Percentiles rank a stretch among this genome's conserved stretches.
phyloP scores from a whole-genome alignment of 2,888 invertebrate species.

The Junonia oenone region DNA sequence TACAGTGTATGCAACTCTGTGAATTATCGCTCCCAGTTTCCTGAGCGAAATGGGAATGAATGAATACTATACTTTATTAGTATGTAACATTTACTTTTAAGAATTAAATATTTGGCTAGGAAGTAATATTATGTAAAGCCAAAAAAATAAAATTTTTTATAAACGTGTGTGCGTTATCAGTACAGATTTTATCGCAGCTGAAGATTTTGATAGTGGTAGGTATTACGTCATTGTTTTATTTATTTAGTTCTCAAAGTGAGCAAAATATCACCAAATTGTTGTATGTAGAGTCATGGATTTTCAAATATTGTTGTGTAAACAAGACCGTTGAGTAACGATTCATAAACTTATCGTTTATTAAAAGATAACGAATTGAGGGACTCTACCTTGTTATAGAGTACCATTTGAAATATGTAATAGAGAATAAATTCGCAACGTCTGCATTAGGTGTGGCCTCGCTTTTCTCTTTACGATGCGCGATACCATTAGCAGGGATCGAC shows the following conservation, averaged over 20 bases:
- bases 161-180: conserved; percentile 4
- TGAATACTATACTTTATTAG: conserved; percentile 1
- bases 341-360: conserved; percentile 46
- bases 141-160: background rate
- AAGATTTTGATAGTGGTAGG: conserved; percentile 4
- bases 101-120: no score
- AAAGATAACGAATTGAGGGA: conserved; percentile 29
- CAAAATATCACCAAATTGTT: background rate
- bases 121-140: background rate
- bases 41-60: background rate
- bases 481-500: conserved; percentile 44
- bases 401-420: conserved; percentile 17
- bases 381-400: background rate
- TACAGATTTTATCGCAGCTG: conserved; percentile 13
- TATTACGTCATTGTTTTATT: conserved; percentile 8
- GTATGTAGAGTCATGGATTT: background rate
- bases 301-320: conserved; percentile 32
- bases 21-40: background rate
- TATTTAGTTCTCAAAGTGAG: background rate
- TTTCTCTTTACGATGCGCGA: conserved; percentile 32
- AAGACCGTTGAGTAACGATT: conserved; percentile 52
- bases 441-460: conserved; percentile 37
- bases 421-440: conserved; percentile 37
- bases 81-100: no score
- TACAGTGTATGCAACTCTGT: background rate